These are phyloP conservation scores for Tinea pellionella DNA, from an alignment of 2,888 invertebrate species.

Conservation along the genomic window DNA sequence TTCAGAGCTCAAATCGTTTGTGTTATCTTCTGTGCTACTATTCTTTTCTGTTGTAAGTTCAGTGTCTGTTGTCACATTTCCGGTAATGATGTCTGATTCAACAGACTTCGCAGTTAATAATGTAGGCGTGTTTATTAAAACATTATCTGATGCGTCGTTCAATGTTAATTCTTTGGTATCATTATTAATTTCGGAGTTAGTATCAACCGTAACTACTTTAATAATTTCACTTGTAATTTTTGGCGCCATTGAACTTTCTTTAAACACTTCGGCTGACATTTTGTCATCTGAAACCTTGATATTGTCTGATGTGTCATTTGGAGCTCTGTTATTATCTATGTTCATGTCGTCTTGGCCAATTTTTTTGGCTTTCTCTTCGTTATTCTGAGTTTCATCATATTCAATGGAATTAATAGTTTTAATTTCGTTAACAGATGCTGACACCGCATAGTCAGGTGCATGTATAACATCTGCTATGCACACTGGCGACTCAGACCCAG, in stretches of 20 bases:
- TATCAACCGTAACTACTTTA: background rate
- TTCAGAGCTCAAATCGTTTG: slow-evolving; percentile 16
- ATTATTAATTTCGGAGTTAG: background rate
- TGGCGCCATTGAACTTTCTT: too few relatives aligned
- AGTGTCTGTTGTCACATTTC: background rate
- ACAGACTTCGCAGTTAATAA: background rate
- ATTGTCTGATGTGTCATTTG: background rate
- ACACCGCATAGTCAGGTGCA: background rate
- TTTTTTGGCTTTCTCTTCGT: background rate
- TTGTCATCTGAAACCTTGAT: background rate
- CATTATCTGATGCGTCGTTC: background rate
- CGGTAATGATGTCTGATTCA: slow-evolving; percentile 3
- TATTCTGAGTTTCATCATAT: background rate
- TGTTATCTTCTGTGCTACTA: slow-evolving; percentile 12
- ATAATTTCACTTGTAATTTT: too few relatives aligned
- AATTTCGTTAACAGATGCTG: background rate
- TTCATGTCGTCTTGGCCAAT: background rate
- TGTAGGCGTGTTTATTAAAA: background rate
- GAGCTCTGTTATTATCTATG: too few relatives aligned
- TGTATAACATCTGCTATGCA: slow-evolving; percentile 1
- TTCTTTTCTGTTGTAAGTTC: slow-evolving; percentile 15
- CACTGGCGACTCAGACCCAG: background rate
- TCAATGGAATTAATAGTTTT: background rate
- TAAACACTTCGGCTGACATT: background rate
- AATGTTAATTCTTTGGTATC: background rate